phyloP scores from a whole-genome alignment of 2,113 vertebrate species.

The Catharus bicknelli region DNA sequence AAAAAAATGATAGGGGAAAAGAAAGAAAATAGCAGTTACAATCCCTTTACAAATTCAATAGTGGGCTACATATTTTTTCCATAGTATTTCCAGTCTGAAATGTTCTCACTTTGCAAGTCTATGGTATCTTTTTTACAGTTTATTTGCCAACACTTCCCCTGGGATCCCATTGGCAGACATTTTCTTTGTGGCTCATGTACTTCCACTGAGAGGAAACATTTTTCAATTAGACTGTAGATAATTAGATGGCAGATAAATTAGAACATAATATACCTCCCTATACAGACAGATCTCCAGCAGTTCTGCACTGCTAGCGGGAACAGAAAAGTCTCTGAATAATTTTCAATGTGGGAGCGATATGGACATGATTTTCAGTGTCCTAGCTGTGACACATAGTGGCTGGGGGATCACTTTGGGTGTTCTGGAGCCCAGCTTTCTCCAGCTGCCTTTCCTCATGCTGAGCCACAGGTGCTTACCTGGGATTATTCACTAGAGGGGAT shows the following conservation, averaged over 20 bases:
- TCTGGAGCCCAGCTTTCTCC: neutral
- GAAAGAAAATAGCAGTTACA: constrained; percentile 1
- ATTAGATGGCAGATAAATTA: constrained; percentile 64
- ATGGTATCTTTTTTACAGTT: constrained; percentile 37
- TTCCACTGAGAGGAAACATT: constrained; percentile 51
- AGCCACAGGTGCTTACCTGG: neutral
- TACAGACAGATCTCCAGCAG: neutral
- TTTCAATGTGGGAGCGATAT: neutral
- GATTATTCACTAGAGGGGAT: neutral
- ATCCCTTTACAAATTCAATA: neutral
- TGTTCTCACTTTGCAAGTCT: constrained; percentile 13
- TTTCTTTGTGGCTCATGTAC: constrained; percentile 60
- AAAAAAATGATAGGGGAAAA: neutral
- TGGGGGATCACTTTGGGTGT: neutral
- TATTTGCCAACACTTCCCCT: constrained; percentile 43
- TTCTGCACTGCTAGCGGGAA: neutral
- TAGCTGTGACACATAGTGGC: neutral
- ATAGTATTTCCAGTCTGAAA: neutral
- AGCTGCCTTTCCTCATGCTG: rapidly evolving
- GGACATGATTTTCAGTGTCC: neutral
- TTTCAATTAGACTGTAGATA: constrained; percentile 59
- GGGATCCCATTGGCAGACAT: constrained; percentile 54
- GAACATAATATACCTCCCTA: constrained; percentile 20
- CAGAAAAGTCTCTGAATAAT: neutral
- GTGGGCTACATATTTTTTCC: neutral